These are phyloP conservation scores for Cyprinodon brontotheroides DNA, from an alignment of 2,113 vertebrate genomes.

Conservation along the genomic window DNA sequence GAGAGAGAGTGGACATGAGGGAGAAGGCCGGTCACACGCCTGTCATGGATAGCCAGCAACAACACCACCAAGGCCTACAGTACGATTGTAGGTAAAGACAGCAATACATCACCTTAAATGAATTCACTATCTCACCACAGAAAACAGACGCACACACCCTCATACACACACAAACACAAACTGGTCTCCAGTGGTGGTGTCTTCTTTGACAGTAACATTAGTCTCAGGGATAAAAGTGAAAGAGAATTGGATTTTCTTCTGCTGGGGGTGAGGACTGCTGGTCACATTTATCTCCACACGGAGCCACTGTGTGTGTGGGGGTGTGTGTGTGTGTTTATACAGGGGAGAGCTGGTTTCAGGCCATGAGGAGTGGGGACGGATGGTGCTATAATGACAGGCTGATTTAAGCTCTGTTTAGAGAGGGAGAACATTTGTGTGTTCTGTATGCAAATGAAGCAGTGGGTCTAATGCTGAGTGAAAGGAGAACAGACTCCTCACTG, in stretches of 20 bases:
- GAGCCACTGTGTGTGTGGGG: constrained; percentile 42
- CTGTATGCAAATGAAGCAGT: constrained; percentile 38
- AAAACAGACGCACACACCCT: constrained; percentile 64
- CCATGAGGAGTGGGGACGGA: constrained; percentile 27
- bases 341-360: constrained; percentile 31
- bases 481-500: constrained; percentile 22
- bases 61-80: constrained; percentile 66
- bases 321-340: constrained; percentile 17
- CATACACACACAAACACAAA: constrained; percentile 44
- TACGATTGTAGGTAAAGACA: constrained; percentile 77
- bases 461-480: constrained; percentile 41
- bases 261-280: constrained; percentile 76
- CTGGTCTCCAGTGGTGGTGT: constrained; percentile 74
- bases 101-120: constrained; percentile 83
- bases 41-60: constrained; percentile 67
- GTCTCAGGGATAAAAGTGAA: constrained; percentile 82
- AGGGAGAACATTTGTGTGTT: constrained; percentile 21
- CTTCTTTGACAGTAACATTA: constrained; percentile 82
- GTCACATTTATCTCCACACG: constrained; percentile 75
- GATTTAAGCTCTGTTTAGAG: constrained; percentile 54
- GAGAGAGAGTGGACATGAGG: neutral
- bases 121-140: constrained; percentile 82
- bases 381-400: constrained; percentile 39
- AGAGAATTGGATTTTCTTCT: constrained; percentile 80
- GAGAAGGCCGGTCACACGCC: constrained; percentile 35